These are phyloP conservation scores for Tetraneura akinire DNA, from an alignment of 1,140 invertebrate genomes.

Conservation along the genomic window DNA sequence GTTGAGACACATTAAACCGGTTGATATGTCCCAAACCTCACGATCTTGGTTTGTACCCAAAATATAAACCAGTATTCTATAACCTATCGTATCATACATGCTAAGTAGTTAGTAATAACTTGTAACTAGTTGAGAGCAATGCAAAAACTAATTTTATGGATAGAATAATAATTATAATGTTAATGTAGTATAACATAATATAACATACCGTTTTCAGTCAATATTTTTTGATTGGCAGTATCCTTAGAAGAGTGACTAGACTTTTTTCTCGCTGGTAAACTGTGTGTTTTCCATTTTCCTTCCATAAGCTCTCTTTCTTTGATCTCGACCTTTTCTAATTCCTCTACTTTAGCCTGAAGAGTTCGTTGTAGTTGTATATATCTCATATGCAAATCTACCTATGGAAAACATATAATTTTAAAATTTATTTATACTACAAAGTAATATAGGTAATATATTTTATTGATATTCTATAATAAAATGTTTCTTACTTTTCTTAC, in stretches of 20 bases:
- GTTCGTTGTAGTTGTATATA: slow-evolving; percentile 85
- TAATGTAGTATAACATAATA: slow-evolving; percentile 52
- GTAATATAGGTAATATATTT: neutral
- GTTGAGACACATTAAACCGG: neutral
- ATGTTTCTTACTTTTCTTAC: slow-evolving; percentile 74
- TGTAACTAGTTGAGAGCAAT: neutral
- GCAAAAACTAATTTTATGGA: neutral
- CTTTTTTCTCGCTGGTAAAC: slow-evolving; percentile 78
- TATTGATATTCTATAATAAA: neutral
- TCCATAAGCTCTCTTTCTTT: slow-evolving; percentile 80
- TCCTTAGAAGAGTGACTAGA: slow-evolving; percentile 54
- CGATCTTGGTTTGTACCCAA: neutral
- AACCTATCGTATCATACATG: no score
- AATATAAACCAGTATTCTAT: neutral
- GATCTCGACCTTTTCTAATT: slow-evolving; percentile 79
- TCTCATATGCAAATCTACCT: slow-evolving; percentile 85
- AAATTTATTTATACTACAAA: neutral
- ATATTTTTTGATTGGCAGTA: slow-evolving; percentile 60
- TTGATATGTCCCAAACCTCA: neutral
- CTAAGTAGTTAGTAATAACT: no score
- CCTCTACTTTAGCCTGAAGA: slow-evolving; percentile 81
- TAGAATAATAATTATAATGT: neutral
- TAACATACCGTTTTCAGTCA: slow-evolving; percentile 60
- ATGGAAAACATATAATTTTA: neutral
- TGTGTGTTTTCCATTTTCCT: slow-evolving; percentile 85